A percentile compares a stretch with the other conserved stretches of the same genome.
These are phyloP conservation scores for Chirona hameri DNA, from an alignment of 2,888 invertebrate species.

Conservation along the genomic window DNA sequence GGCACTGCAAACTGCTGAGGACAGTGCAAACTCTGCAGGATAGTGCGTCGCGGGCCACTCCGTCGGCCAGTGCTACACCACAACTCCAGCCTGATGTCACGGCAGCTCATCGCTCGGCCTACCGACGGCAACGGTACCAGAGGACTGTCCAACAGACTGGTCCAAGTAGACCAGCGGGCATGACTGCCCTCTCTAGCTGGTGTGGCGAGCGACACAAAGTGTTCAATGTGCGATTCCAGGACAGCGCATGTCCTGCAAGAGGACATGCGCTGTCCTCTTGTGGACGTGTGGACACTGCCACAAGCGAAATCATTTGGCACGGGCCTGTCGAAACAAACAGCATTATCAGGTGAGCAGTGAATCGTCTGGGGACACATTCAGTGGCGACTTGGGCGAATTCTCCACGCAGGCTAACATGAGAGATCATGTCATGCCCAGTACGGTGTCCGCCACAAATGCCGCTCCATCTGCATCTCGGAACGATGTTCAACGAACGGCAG, in stretches of 20 bases:
- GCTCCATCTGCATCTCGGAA: not conserved
- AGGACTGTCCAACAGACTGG: too few species aligned
- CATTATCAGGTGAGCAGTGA: not conserved
- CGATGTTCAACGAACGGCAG: not conserved
- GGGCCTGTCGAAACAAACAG: not conserved
- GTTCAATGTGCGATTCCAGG: not conserved
- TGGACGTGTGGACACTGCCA: too few species aligned
- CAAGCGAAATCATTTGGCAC: not conserved
- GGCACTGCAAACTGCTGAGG: too few species aligned
- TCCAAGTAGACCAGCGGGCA: too few species aligned
- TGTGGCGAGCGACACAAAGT: not conserved
- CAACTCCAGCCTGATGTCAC: too few species aligned
- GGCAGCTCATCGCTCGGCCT: too few species aligned
- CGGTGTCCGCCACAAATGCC: not conserved
- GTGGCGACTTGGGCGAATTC: not conserved
- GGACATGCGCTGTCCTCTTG: too few species aligned
- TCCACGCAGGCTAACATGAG: not conserved
- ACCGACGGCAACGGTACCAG: too few species aligned
- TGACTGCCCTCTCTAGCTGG: too few species aligned
- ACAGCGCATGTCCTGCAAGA: not conserved
- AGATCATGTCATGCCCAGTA: not conserved
- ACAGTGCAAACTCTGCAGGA: too few species aligned
- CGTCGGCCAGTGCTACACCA: too few species aligned
- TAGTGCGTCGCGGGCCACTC: too few species aligned
- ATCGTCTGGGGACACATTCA: not conserved